These are phyloP conservation scores for Polia nebulosa DNA, from an alignment of 2,888 invertebrate species.

Conservation along the genomic window DNA sequence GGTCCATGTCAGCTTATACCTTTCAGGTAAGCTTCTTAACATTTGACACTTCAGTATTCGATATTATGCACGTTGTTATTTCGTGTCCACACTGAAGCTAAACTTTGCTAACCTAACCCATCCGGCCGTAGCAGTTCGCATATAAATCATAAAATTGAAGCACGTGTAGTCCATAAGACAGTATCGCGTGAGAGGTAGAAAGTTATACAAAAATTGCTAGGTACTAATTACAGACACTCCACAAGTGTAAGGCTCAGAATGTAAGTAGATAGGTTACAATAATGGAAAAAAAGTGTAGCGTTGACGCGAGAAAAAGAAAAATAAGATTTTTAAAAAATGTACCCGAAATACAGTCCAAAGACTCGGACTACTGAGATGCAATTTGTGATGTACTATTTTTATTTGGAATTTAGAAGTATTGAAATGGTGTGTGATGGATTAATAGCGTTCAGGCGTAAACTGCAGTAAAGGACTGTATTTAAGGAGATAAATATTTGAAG, in stretches of 20 bases:
- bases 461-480: constrained; percentile 86
- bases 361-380: constrained; percentile 72
- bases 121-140: constrained; percentile 83
- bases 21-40: constrained; percentile 56
- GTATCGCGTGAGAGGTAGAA: constrained; percentile 80
- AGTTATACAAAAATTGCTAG: constrained; percentile 77
- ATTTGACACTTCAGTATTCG: constrained; percentile 45
- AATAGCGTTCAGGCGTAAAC: constrained; percentile 76
- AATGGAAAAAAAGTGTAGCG: constrained; percentile 77
- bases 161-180: constrained; percentile 82
- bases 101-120: constrained; percentile 65
- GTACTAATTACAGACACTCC: constrained; percentile 84
- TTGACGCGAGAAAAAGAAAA: constrained; percentile 76
- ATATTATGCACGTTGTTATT: constrained; percentile 48
- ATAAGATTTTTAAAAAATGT: constrained; percentile 68
- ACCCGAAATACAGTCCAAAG: constrained; percentile 86
- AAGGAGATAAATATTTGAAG: constrained; percentile 83
- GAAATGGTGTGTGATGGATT: constrained; percentile 68
- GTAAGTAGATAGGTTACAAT: constrained; percentile 78
- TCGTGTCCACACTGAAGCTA: constrained; percentile 81
- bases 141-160: constrained; percentile 82
- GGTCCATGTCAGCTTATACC: constrained; percentile 48
- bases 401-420: constrained; percentile 65
- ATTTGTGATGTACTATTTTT: constrained; percentile 59
- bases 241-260: constrained; percentile 83